A percentile compares a stretch with the other conserved stretches of the same genome.
These are phyloP conservation scores for Hiodon alosoides DNA, from an alignment of 2,113 vertebrate species.

Conservation along the genomic window DNA sequence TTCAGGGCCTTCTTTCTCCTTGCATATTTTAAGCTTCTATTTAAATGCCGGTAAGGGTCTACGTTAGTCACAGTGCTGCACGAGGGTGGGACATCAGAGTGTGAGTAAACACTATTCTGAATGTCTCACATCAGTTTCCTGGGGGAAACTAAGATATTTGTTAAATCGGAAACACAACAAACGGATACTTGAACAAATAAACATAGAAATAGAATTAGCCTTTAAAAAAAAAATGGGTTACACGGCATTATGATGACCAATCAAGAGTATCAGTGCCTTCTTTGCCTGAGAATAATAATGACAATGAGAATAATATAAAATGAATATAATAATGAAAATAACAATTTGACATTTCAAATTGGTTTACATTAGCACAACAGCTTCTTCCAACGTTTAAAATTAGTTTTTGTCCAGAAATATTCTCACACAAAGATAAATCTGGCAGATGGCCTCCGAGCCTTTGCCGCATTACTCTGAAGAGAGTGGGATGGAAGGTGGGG, in stretches of 20 bases:
- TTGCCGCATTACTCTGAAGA: not conserved
- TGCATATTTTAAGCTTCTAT: too few species aligned
- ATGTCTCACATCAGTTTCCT: not conserved
- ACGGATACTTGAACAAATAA: not conserved
- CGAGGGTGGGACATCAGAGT: not conserved
- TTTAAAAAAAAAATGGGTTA: not conserved
- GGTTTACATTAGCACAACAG: not conserved
- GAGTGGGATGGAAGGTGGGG: not conserved
- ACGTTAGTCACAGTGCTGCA: not conserved
- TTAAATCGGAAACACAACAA: not conserved
- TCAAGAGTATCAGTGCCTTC: not conserved
- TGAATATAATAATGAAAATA: too few species aligned
- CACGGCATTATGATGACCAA: too few species aligned
- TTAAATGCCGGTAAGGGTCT: not conserved
- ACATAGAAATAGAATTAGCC: not conserved
- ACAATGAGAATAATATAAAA: too few species aligned
- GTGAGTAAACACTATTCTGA: constrained; percentile 1
- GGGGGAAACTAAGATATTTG: not conserved
- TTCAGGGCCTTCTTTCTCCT: too few species aligned
- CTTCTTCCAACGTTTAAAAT: not conserved
- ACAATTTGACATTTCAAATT: not conserved
- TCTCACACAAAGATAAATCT: too few species aligned
- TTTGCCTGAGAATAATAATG: not conserved
- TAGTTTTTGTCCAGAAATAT: not conserved
- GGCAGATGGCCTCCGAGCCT: too few species aligned